These are phyloP conservation scores for Drosophila seclusa DNA, from an alignment of 2,888 invertebrate species.

Conservation along the genomic window DNA sequence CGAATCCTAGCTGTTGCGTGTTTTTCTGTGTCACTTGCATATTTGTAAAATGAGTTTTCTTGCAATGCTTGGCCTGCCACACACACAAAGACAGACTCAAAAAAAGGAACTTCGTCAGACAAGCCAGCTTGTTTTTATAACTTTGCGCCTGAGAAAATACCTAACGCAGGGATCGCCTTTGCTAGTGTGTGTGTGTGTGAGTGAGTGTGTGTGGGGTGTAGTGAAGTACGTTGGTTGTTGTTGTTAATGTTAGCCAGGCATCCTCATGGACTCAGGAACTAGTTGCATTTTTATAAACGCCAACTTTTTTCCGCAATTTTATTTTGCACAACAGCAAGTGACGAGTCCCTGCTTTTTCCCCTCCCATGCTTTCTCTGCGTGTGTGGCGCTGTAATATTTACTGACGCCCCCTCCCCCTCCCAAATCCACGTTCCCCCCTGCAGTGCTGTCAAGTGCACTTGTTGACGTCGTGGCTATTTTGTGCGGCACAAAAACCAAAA, in stretches of 20 bases:
- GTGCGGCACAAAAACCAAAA: constrained; percentile 55
- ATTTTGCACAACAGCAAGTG: constrained; percentile 31
- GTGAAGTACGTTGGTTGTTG: constrained; percentile 31
- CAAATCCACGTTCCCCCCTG: constrained; percentile 6
- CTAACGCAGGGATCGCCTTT: background rate
- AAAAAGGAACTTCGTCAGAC: constrained; percentile 16
- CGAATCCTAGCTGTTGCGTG: background rate
- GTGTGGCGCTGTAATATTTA: constrained; percentile 70
- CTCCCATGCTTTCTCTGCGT: constrained; percentile 41
- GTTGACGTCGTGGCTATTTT: constrained; percentile 79
- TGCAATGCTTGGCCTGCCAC: background rate
- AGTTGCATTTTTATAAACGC: constrained; percentile 75
- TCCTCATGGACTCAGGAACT: constrained; percentile 56
- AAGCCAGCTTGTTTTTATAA: constrained; percentile 61
- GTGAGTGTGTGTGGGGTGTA: constrained; percentile 27
- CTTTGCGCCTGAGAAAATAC: constrained; percentile 38
- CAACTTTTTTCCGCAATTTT: constrained; percentile 56
- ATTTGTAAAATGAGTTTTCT: constrained; percentile 42
- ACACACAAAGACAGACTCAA: background rate
- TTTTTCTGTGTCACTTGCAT: constrained; percentile 26
- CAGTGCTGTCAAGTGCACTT: constrained; percentile 77
- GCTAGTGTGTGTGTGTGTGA: constrained; percentile 9
- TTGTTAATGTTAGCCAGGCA: constrained; percentile 42
- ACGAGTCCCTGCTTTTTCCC: background rate
- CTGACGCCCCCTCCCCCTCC: constrained; percentile 47